Conservation (phyloP, 1,140 invertebrate species). For the Panagrolaimus sp. region DNA sequence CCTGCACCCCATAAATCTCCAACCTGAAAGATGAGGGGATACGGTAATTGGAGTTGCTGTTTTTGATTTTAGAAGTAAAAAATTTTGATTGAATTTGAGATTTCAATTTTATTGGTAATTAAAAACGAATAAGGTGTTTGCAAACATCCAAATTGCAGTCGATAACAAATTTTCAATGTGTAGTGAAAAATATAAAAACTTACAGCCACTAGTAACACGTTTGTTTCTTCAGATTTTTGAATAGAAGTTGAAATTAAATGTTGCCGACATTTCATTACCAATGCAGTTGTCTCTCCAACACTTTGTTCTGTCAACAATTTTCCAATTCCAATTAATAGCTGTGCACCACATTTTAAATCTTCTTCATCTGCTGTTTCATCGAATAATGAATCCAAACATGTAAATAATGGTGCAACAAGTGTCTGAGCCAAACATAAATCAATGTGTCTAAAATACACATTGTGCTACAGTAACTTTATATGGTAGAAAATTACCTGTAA, state of each 20-base stretch:
- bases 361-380: not conserved
- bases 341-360: not conserved
- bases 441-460: not conserved
- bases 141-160: too few relatives aligned
- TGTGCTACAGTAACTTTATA: too few relatives aligned
- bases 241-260: not conserved
- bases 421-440: not conserved
- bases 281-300: not conserved
- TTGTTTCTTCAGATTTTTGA: constrained; percentile 9
- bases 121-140: too few relatives aligned
- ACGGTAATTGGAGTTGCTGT: not conserved
- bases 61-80: not conserved
- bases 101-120: too few relatives aligned
- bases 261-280: constrained; percentile 4
- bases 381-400: not conserved
- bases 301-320: constrained; percentile 5
- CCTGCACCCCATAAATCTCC: constrained; percentile 10
- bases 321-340: not conserved
- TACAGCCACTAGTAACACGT: not conserved
- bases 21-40: too few relatives aligned
- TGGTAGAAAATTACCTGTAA: not conserved
- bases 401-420: constrained; percentile 1
- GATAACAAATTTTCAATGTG: too few relatives aligned
- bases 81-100: too few relatives aligned
- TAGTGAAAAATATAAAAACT: not conserved